These are phyloP conservation scores for Riptortus pedestris DNA, from an alignment of 1,140 invertebrate genomes.

Conservation along the genomic window DNA sequence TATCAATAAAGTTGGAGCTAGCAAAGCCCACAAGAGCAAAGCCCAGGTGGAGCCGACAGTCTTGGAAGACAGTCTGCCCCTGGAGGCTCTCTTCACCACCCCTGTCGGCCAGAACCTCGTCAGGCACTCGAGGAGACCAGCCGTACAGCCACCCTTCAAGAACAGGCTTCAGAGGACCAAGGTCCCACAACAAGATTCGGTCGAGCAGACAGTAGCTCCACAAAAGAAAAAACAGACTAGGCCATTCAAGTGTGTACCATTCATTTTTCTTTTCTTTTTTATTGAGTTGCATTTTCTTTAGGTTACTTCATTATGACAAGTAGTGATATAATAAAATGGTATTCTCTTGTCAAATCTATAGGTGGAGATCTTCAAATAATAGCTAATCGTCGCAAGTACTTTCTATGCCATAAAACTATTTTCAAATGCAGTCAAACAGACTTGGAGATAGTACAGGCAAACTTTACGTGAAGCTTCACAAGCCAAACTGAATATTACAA, in stretches of 20 bases:
- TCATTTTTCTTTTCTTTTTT: constrained; percentile 5
- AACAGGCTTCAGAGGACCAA: constrained; percentile 29
- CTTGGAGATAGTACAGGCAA: no score
- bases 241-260: constrained; percentile 23
- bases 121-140: constrained; percentile 44
- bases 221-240: constrained; percentile 3
- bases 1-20: constrained; percentile 44
- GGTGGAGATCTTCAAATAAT: no score
- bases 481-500: no score
- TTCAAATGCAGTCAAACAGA: no score
- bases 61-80: constrained; percentile 45
- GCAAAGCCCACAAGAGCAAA: constrained; percentile 35
- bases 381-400: no score
- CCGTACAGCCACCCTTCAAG: constrained; percentile 28
- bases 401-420: no score
- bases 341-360: no score
- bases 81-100: constrained; percentile 41
- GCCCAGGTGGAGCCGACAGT: constrained; percentile 32
- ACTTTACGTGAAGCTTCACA: no score
- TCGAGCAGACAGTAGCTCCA: constrained; percentile 1
- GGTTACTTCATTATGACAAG: no score
- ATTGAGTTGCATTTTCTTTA: no score
- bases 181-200: not conserved
- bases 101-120: constrained; percentile 36
- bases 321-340: no score